Conservation (phyloP, 2,888 invertebrate genomes). For the Melikaiella ostensackeni region DNA sequence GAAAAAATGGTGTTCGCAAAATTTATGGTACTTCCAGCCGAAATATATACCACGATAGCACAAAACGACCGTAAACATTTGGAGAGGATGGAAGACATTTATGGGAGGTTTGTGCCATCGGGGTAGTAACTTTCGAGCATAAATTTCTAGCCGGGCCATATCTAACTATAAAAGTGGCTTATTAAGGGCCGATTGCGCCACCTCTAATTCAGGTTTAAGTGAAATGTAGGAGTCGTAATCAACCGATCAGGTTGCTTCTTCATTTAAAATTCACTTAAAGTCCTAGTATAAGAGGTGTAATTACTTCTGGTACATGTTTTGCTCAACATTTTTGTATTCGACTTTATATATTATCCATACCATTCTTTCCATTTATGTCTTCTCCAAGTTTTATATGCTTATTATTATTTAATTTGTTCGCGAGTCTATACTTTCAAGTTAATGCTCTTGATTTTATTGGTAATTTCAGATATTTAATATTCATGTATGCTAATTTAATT, state of each 20-base stretch:
- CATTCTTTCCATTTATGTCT: conserved; percentile 23
- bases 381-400: background rate
- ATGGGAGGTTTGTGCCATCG: conserved; percentile 39
- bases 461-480: conserved; percentile 11
- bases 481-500: conserved; percentile 18
- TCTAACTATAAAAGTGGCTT: conserved; percentile 36
- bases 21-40: conserved; percentile 39
- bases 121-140: conserved; percentile 36
- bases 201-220: conserved; percentile 33
- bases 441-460: conserved; percentile 13
- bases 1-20: conserved; percentile 34
- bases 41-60: conserved; percentile 38
- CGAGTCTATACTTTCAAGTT: background rate
- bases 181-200: conserved; percentile 38
- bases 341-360: background rate
- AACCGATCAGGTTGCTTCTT: conserved; percentile 1
- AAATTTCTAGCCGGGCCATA: conserved; percentile 33
- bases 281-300: conserved; percentile 6
- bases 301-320: background rate
- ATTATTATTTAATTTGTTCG: background rate
- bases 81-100: conserved; percentile 38
- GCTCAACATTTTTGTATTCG: background rate
- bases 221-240: conserved; percentile 37
- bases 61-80: conserved; percentile 40
- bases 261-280: conserved; percentile 16